A percentile compares a stretch with the other conserved stretches of the same genome.
Conservation (phyloP, 2,888 invertebrate species). For the Crossocerus cetratus region DNA sequence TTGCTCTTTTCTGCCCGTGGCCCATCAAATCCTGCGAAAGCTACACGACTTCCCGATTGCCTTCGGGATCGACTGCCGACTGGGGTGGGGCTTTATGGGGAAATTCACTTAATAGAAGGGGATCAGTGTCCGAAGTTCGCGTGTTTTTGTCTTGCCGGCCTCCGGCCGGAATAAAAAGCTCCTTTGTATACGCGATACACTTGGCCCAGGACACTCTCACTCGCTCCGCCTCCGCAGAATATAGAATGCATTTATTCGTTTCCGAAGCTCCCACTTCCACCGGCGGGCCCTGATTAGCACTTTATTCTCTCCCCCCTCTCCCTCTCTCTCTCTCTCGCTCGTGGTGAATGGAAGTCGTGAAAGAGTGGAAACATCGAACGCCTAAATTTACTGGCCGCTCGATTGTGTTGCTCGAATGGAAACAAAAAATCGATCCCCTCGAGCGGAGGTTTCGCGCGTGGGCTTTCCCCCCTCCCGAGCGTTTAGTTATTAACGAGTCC, state of each 20-base stretch:
- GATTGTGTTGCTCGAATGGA: conserved; percentile 2
- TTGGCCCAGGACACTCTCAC: not conserved
- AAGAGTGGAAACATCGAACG: conserved; percentile 1
- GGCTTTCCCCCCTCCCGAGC: conserved; percentile 33
- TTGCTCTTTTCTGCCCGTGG: conserved; percentile 30
- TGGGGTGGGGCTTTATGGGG: conserved; percentile 36
- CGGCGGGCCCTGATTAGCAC: not conserved
- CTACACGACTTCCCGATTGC: conserved; percentile 46
- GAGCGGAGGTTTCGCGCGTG: conserved; percentile 14
- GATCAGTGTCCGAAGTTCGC: conserved; percentile 40
- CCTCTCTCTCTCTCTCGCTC: not conserved
- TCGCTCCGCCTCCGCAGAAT: not conserved
- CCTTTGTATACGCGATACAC: not conserved
- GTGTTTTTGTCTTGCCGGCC: conserved; percentile 28
- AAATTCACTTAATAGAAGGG: conserved; percentile 47
- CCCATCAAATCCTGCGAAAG: conserved; percentile 47
- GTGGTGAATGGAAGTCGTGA: not conserved
- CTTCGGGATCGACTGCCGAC: conserved; percentile 28
- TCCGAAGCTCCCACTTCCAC: conserved; percentile 6
- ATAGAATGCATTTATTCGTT: not conserved
- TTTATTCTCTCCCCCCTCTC: not conserved
- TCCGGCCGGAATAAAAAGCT: not conserved
- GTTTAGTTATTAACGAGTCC: conserved; percentile 63
- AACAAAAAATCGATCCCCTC: conserved; percentile 26
- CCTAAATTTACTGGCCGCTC: conserved; percentile 10